Percentiles rank a stretch among this genome's conserved stretches.
Conservation (phyloP, 2,113 vertebrate genomes). For the Elgaria multicarinata region DNA sequence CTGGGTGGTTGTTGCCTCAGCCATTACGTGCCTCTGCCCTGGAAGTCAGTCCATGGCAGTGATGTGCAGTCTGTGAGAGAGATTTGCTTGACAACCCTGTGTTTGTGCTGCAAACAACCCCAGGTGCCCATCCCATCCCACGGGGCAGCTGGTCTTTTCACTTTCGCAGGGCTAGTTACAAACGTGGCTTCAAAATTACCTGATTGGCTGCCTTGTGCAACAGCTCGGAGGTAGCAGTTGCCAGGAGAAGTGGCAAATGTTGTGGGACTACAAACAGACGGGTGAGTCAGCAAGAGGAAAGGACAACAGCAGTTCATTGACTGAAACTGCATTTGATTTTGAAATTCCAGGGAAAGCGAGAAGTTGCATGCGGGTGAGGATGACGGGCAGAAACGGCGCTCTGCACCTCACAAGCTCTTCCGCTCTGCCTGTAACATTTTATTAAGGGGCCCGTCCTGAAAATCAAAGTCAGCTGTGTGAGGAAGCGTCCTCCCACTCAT, state of each 20-base stretch:
- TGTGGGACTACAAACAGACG: fast-evolving
- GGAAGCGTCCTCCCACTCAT: not conserved
- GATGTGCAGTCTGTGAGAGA: not conserved
- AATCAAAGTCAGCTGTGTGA: not conserved
- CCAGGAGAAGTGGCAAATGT: not conserved
- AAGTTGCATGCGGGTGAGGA: not conserved
- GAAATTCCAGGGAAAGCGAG: not conserved
- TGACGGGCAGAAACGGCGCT: too few species aligned
- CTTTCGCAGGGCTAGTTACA: not conserved
- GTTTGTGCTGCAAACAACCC: fast-evolving
- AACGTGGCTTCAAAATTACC: not conserved
- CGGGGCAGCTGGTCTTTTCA: fast-evolving
- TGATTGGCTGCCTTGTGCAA: not conserved
- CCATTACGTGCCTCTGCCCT: not conserved
- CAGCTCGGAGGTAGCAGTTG: not conserved
- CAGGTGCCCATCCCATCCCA: not conserved
- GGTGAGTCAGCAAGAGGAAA: not conserved
- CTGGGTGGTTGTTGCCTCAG: not conserved
- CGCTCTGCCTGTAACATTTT: too few species aligned
- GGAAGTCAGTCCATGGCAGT: fast-evolving
- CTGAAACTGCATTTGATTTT: not conserved
- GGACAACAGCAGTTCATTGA: not conserved
- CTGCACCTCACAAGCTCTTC: too few species aligned
- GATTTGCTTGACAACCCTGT: not conserved
- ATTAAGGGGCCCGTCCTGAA: not conserved